These are phyloP conservation scores for Pelecanus crispus DNA, from an alignment of 2,113 vertebrate species.

Conservation along the genomic window DNA sequence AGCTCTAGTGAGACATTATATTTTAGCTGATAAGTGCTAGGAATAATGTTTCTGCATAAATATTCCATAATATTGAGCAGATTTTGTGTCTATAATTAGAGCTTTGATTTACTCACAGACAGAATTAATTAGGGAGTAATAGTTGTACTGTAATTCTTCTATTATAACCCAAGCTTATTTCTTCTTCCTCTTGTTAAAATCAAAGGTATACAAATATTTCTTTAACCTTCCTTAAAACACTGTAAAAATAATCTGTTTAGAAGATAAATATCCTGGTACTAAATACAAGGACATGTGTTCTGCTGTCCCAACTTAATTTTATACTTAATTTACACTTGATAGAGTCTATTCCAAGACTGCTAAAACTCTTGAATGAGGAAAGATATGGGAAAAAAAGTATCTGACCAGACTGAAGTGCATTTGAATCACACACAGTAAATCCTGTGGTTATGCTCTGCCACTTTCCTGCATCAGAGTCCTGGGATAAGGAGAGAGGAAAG, in stretches of 20 bases:
- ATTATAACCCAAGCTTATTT: background rate
- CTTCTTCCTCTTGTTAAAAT: background rate
- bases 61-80: constrained; percentile 67
- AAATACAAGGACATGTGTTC: background rate
- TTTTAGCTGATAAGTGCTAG: constrained; percentile 62
- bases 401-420: background rate
- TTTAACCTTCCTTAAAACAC: background rate
- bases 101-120: constrained; percentile 63
- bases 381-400: background rate
- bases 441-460: background rate
- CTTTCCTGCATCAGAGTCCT: background rate
- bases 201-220: background rate
- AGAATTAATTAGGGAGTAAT: constrained; percentile 62
- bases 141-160: constrained; percentile 54
- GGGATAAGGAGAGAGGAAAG: background rate
- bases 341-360: background rate
- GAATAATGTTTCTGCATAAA: constrained; percentile 69
- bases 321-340: background rate
- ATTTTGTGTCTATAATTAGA: constrained; percentile 70
- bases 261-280: background rate
- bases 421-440: background rate
- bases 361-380: background rate
- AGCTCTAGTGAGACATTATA: constrained; percentile 49
- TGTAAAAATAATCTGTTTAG: background rate
- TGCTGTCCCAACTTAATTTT: background rate